phyloP scores from a whole-genome alignment of 1,140 invertebrate species.

The Coboldia fuscipes region DNA sequence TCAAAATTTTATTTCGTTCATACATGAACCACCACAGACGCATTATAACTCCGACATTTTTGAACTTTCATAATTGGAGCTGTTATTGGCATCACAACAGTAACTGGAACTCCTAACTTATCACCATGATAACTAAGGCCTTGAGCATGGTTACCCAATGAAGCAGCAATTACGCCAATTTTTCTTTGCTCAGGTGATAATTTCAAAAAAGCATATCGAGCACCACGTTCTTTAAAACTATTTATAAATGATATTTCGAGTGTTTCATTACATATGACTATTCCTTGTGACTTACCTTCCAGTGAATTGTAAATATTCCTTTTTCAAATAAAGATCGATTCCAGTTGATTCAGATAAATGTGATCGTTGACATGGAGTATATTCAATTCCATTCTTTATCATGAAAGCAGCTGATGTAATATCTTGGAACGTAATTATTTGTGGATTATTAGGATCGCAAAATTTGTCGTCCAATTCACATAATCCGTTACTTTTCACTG shows the following conservation, averaged over 20 bases:
- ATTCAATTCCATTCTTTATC: constrained; percentile 60
- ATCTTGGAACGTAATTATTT: constrained; percentile 60
- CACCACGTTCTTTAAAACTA: constrained; percentile 86
- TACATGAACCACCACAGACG: constrained; percentile 53
- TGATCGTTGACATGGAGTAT: constrained; percentile 67
- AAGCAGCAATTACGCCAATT: constrained; percentile 74
- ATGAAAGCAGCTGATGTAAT: constrained; percentile 76
- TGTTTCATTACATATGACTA: not conserved
- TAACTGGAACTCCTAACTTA: constrained; percentile 58
- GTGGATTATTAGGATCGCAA: constrained; percentile 56
- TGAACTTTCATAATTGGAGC: constrained; percentile 89
- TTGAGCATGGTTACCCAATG: constrained; percentile 78
- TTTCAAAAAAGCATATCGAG: constrained; percentile 60
- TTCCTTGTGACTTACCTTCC: constrained; percentile 41
- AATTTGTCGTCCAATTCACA: too few relatives aligned
- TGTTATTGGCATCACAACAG: constrained; percentile 82
- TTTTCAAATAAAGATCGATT: constrained; percentile 80
- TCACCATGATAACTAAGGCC: constrained; percentile 75
- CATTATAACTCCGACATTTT: constrained; percentile 62
- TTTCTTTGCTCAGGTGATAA: constrained; percentile 46
- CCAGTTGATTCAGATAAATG: constrained; percentile 52
- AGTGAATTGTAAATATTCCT: constrained; percentile 79
- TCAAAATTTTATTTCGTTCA: not conserved
- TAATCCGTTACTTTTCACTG: too few relatives aligned
- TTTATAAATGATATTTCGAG: constrained; percentile 5